phyloP scores from a whole-genome alignment of 2,113 vertebrate species.

The Myrmecophaga tridactyla region DNA sequence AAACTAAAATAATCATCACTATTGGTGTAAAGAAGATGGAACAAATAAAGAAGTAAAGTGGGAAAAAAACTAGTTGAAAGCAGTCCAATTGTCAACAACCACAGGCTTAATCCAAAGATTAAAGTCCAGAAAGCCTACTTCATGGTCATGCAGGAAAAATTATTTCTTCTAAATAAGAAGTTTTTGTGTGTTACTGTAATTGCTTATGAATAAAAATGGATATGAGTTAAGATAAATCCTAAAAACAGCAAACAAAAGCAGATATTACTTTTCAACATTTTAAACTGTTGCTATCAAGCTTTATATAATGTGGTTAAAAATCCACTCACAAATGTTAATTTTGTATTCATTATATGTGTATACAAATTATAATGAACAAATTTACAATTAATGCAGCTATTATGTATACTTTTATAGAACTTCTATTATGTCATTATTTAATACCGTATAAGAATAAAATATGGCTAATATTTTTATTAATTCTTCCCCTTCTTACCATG shows the following conservation, averaged over 20 bases:
- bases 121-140: neutral
- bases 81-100: neutral
- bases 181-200: neutral
- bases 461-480: neutral
- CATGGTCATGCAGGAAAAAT: neutral
- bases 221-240: neutral
- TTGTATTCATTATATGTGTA: constrained; percentile 13
- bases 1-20: neutral
- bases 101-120: neutral
- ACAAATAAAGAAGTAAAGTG: neutral
- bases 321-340: neutral
- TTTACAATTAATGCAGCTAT: constrained; percentile 22
- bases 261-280: neutral
- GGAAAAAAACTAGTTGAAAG: neutral
- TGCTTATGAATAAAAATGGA: neutral
- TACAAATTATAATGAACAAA: constrained; percentile 10
- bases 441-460: constrained; percentile 32
- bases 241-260: neutral
- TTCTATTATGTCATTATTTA: constrained; percentile 38
- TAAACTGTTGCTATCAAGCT: neutral
- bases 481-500: neutral
- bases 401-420: constrained; percentile 11
- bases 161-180: neutral
- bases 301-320: neutral
- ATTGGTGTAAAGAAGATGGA: neutral